A percentile compares a stretch with the other conserved stretches of the same genome.
These are phyloP conservation scores for Periophthalmus magnuspinnatus DNA, from an alignment of 2,797 vertebrate species.

Conservation along the genomic window DNA sequence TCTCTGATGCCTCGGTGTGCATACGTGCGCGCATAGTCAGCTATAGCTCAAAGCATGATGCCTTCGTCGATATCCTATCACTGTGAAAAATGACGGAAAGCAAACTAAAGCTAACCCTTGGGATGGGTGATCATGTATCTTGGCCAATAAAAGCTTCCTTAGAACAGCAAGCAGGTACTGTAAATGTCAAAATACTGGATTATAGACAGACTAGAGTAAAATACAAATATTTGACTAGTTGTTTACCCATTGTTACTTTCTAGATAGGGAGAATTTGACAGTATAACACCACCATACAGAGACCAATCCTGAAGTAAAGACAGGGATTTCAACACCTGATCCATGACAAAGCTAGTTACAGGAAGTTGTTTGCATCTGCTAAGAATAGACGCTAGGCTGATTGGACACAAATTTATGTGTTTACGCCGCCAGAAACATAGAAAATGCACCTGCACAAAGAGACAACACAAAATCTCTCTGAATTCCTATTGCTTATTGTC, in stretches of 20 bases:
- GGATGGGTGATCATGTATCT: constrained; percentile 54
- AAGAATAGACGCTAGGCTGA: constrained; percentile 45
- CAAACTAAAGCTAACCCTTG: constrained; percentile 45
- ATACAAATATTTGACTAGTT: constrained; percentile 7
- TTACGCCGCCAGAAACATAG: constrained; percentile 7
- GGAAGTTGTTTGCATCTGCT: constrained; percentile 49
- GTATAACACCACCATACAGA: constrained; percentile 29
- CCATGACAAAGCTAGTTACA: constrained; percentile 46
- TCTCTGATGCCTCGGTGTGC: background rate
- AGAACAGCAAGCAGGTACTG: constrained; percentile 5
- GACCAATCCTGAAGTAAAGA: constrained; percentile 34
- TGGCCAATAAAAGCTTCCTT: constrained; percentile 44
- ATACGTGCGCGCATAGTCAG: constrained; percentile 22
- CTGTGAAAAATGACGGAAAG: constrained; percentile 53
- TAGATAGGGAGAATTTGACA: constrained; percentile 27
- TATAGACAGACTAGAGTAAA: background rate
- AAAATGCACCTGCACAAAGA: constrained; percentile 8
- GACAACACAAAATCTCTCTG: background rate
- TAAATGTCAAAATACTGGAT: background rate
- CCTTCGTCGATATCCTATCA: constrained; percentile 65
- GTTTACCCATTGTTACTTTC: constrained; percentile 15
- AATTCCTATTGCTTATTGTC: background rate
- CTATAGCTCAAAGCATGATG: constrained; percentile 50
- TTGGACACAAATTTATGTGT: constrained; percentile 42
- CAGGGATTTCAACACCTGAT: constrained; percentile 59